Percentiles rank a stretch among this genome's conserved stretches.
Evolutionary conservation across 1,140 invertebrate species (phyloP).

Genomic region (Panagrolaimus sp.): DNA sequence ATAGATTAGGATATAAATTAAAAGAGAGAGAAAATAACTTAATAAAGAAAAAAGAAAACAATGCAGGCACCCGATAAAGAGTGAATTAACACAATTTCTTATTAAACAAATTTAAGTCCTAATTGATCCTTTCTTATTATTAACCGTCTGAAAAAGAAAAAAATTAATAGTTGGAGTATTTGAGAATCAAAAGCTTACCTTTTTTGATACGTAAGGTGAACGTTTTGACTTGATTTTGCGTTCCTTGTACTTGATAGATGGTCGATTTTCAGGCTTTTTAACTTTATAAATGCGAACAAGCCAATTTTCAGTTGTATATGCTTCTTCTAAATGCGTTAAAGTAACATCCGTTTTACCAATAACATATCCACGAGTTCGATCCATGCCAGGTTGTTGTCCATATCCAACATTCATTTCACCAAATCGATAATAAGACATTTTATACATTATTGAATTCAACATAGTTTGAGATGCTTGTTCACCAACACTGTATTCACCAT

Average conservation of each 20-base stretch:
- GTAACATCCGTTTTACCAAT: constrained; percentile 94
- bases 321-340: constrained; percentile 90
- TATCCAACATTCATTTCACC: constrained; percentile 78
- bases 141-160: no score
- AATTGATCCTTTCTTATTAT: no score
- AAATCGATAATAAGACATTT: constrained; percentile 93
- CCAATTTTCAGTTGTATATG: constrained; percentile 97
- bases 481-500: constrained; percentile 93
- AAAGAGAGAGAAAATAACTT: no score
- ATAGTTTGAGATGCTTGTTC: constrained; percentile 84
- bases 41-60: no score
- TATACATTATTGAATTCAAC: constrained; percentile 97
- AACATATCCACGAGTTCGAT: constrained; percentile 84
- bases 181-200: constrained; percentile 24
- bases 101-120: no score
- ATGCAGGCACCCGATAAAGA: no score
- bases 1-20: no score
- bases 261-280: constrained; percentile 60
- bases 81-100: no score
- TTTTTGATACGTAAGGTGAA: constrained; percentile 31
- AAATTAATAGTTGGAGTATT: no score
- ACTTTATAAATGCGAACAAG: constrained; percentile 92
- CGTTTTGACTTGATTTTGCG: constrained; percentile 36
- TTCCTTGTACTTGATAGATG: constrained; percentile 50
- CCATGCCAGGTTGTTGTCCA: constrained; percentile 79